These are phyloP conservation scores for Hypomecis atomaria DNA, from an alignment of 2,888 invertebrate species.

Conservation along the genomic window DNA sequence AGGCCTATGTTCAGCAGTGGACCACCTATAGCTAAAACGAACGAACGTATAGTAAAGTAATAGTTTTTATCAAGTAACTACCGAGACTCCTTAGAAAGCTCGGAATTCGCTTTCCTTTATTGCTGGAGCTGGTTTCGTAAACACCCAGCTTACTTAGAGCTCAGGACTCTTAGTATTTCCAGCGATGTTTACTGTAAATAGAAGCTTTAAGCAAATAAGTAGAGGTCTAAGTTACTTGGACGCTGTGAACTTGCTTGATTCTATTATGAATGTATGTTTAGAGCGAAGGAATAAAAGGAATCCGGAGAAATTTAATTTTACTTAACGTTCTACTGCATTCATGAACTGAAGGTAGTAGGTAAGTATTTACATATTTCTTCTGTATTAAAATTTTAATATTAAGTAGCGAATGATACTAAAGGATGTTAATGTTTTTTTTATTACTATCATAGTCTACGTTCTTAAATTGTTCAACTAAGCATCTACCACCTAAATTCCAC, in stretches of 20 bases:
- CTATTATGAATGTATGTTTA: conserved; percentile 15
- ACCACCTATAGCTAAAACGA: too few species aligned
- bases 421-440: too few species aligned
- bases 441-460: too few species aligned
- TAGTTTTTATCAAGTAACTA: conserved; percentile 39
- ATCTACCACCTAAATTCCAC: too few species aligned
- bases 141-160: conserved; percentile 13
- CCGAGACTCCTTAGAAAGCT: conserved; percentile 47
- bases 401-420: too few species aligned
- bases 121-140: conserved; percentile 23
- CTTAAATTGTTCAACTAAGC: too few species aligned
- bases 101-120: conserved; percentile 47
- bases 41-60: too few species aligned
- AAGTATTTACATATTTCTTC: too few species aligned
- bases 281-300: conserved; percentile 4
- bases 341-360: too few species aligned
- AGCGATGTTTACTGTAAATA: neutral
- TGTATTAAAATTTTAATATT: too few species aligned
- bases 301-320: neutral
- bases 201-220: conserved; percentile 16
- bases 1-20: too few species aligned
- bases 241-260: conserved; percentile 2
- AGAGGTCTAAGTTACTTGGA: conserved; percentile 13
- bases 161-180: conserved; percentile 6
- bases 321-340: too few species aligned